Evolutionary conservation across 1,140 invertebrate species (phyloP), one percentile per base, ranked within the genome.

Genomic region (Drosophila rhopaloa): DNA sequence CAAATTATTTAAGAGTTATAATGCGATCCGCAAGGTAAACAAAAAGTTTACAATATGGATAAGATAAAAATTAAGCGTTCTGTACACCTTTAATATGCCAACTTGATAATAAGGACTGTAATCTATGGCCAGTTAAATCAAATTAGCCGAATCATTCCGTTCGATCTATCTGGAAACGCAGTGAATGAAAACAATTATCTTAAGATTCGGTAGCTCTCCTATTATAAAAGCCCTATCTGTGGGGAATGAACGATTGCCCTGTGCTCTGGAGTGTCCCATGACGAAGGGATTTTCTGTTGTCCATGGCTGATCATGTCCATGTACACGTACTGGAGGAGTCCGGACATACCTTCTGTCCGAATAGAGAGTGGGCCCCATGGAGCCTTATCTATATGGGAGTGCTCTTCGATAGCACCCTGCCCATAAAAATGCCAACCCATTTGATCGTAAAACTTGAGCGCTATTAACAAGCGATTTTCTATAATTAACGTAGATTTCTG

Each of bases 401-500:
- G 53, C 3, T 41, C 29, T 13, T 9, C 13, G 60, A 62, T 65
- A 65, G 14, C 37, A 11, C 1, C 14, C 19, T 37, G 27, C n/a
- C 54, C 48, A 78, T 84, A 83, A 84, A 83, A 74, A 72, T 80
- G 65, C 71, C 62, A 58, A 50, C 44, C 10, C 14, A 2, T 27
- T 7, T 32, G 37, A 75, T 68, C 51, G 11, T 76, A 59, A 72
- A 79, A 65, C 62, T 86, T 29, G 32, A 79, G 63, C 48, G 67
- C 63, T 67, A 89, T 88, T 88, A 88, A 83, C 65, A 70, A 50
- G 83, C 79, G 71, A 83, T 86, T 88, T 89, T 89, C 58, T 83
- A 76, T 83, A 73, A 86, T 86, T 88, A 86, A 66, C 79, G 83
- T 62, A 85, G 82, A 88, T 85, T 86, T 85, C 44, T 44, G 16